A percentile compares a stretch with the other conserved stretches of the same genome.
phyloP scores from a whole-genome alignment of 2,113 vertebrate genomes.

The Neolamprologus brichardi region DNA sequence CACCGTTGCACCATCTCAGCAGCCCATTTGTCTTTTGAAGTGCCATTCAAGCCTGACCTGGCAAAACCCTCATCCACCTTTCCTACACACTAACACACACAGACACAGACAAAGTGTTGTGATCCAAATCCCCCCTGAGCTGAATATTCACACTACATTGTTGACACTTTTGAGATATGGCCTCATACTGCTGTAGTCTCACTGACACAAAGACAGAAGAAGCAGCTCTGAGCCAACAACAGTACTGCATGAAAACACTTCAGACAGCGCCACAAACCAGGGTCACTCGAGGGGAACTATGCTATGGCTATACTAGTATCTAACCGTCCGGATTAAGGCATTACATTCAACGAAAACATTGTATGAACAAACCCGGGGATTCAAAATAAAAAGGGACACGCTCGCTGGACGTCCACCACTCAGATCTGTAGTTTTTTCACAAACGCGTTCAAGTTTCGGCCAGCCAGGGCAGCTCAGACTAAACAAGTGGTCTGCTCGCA shows the following conservation, averaged over 20 bases:
- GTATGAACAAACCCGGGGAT: neutral
- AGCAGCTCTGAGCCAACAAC: slow-evolving; percentile 15
- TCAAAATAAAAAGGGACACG: slow-evolving; percentile 33
- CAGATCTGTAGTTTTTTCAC: slow-evolving; percentile 26
- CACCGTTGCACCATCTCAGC: slow-evolving; percentile 15
- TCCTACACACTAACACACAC: neutral
- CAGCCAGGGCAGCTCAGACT: slow-evolving; percentile 30
- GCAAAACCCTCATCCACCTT: neutral
- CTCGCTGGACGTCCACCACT: slow-evolving; percentile 3
- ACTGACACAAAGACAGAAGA: neutral
- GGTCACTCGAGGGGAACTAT: slow-evolving; percentile 41
- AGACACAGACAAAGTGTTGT: neutral
- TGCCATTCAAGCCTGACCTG: slow-evolving; percentile 21
- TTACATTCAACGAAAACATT: slow-evolving; percentile 32
- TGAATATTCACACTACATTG: slow-evolving; percentile 16
- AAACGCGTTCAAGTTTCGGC: neutral
- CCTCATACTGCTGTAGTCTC: neutral
- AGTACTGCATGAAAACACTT: slow-evolving; percentile 34
- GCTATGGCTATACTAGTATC: slow-evolving; percentile 31
- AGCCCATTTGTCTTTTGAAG: slow-evolving; percentile 40
- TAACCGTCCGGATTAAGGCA: slow-evolving; percentile 1
- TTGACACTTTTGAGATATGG: slow-evolving; percentile 21
- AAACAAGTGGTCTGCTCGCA: slow-evolving; percentile 47
- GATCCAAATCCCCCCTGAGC: neutral
- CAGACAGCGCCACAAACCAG: slow-evolving; percentile 19